These are phyloP conservation scores for Euplexia lucipara DNA, from an alignment of 2,888 invertebrate genomes.

Conservation along the genomic window DNA sequence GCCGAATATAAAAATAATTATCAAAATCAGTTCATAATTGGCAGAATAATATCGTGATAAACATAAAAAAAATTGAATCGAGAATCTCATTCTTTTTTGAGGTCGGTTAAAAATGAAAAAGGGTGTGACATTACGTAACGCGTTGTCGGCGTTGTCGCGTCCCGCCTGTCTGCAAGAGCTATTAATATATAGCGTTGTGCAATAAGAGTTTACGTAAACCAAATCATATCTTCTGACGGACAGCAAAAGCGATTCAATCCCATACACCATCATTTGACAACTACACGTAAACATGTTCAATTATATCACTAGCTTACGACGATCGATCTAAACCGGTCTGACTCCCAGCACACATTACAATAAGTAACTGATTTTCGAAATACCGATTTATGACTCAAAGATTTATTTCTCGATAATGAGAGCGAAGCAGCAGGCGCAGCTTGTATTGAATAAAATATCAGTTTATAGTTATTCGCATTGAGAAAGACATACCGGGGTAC, in stretches of 20 bases:
- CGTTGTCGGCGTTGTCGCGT: no score
- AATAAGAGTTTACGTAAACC: background rate
- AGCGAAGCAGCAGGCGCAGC: slow-evolving; percentile 37
- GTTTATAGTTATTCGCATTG: slow-evolving; percentile 73
- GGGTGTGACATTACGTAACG: no score
- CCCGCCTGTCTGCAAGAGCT: no score
- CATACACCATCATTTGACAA: slow-evolving; percentile 25
- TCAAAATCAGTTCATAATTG: no score
- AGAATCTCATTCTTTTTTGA: no score
- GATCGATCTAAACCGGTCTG: slow-evolving; percentile 41
- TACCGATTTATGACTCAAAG: slow-evolving; percentile 50
- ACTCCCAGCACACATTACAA: slow-evolving; percentile 31
- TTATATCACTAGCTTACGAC: slow-evolving; percentile 28
- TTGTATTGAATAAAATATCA: slow-evolving; percentile 65
- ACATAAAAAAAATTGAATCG: no score
- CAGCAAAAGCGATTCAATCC: slow-evolving; percentile 23
- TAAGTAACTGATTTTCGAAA: slow-evolving; percentile 52
- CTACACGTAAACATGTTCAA: slow-evolving; percentile 10
- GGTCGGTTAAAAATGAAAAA: no score
- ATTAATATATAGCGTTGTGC: background rate
- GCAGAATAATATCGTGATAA: no score
- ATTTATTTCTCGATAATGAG: slow-evolving; percentile 40
- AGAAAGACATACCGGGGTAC: slow-evolving; percentile 74
- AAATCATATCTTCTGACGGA: slow-evolving; percentile 2
- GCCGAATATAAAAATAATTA: no score